Conservation (phyloP, 2,113 vertebrate species). For the Oncorhynchus nerka region DNA sequence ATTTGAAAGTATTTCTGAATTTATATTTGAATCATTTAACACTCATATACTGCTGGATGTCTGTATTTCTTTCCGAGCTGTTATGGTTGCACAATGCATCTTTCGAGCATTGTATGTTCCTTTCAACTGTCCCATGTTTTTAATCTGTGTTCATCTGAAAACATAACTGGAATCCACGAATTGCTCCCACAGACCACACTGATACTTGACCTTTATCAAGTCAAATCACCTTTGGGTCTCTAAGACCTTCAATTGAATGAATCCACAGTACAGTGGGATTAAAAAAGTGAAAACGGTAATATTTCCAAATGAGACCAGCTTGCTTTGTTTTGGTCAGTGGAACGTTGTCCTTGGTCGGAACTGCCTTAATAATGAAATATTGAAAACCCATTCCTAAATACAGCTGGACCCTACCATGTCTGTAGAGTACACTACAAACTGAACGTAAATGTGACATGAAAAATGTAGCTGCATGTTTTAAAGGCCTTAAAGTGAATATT, state of each 20-base stretch:
- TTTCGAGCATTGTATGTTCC: too few species aligned
- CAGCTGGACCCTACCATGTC: background rate
- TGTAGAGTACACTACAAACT: background rate
- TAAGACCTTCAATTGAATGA: too few species aligned
- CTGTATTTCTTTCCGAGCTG: too few species aligned
- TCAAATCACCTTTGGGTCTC: too few species aligned
- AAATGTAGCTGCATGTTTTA: background rate
- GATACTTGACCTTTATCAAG: too few species aligned
- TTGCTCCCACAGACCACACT: too few species aligned
- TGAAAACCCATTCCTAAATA: too few species aligned
- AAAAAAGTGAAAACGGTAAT: background rate
- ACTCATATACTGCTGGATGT: background rate
- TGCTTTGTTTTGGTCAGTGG: background rate
- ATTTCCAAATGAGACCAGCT: background rate
- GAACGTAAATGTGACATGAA: background rate
- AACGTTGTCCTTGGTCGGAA: background rate
- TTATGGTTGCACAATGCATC: too few species aligned
- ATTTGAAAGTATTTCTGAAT: slow-evolving; percentile 9
- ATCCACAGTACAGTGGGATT: background rate
- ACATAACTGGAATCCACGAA: too few species aligned
- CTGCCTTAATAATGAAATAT: background rate
- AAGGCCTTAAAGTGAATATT: background rate
- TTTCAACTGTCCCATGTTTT: too few species aligned
- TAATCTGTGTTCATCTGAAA: too few species aligned
- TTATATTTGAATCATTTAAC: background rate